Evolutionary conservation across 1,140 invertebrate species (phyloP), one percentile per base, ranked within the genome.

Genomic region (Bombus balteatus): DNA sequence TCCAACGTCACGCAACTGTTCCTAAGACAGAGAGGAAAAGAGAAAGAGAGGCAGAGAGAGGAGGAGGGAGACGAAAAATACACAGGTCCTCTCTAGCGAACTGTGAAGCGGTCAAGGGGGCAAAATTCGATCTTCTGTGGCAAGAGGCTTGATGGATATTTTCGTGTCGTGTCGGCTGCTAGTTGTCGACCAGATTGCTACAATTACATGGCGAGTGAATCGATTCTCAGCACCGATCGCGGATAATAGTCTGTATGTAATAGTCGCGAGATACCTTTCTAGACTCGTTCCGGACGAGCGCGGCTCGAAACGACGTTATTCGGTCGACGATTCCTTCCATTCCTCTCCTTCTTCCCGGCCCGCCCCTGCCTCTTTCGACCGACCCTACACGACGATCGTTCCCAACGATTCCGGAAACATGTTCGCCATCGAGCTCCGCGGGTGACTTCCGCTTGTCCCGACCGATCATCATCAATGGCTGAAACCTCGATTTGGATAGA

Each of bases 161-260:
- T 81, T 78, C 72, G 76, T 80, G 62, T 72, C 43, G 70, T 72
- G 62, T 70, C 70, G 85, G 34, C 39, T 28, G 47, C 70, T 76
- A 71, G 71, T 86, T 86, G 72, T 86, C 89, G 80, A 85, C 41
- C n/a, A 86, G 80, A 90, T 90, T 88, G 86, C 88, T 70, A 77
- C 89, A 81, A 90, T 90, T 90, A 90, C 77, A 79, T 41, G 76
- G 75, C 72, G 75, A 77, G 34, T 32, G 83, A 90, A 90, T 90
- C 83, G 86, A 90, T 88, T 86, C 70, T 81, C 68, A 65, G 83
- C 77, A 83, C 37, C 37, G 75, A 79, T 79, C 62, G 70, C 66
- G 80, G 78, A 85, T 89, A 89, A 90, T 89, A 47, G 75, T 86
- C 87, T 71, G 75, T 72, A 74, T 79, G 71, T 87, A 90, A 90